Evolutionary conservation across 2,797 vertebrate genomes (phyloP).

Genomic region (Pangasius macronema): DNA sequence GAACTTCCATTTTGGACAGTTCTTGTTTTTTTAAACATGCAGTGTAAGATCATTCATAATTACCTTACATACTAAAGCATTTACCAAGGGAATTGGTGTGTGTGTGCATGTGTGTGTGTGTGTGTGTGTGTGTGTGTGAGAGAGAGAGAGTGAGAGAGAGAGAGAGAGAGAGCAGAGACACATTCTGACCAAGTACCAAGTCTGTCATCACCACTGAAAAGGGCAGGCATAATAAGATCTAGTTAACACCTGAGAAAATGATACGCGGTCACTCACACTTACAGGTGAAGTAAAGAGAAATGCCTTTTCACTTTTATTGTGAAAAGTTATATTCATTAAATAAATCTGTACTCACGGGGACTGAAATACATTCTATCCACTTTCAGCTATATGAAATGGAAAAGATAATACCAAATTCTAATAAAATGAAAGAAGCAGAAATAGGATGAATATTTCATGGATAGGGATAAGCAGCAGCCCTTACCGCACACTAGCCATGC

Average conservation of each 20-base stretch:
- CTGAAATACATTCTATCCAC: neutral
- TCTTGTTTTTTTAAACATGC: neutral
- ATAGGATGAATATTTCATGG: slow-evolving; percentile 3
- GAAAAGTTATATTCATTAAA: neutral
- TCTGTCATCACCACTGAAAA: neutral
- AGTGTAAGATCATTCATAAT: slow-evolving; percentile 15
- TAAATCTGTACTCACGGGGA: no score
- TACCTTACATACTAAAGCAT: slow-evolving; percentile 54
- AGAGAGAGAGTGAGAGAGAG: neutral
- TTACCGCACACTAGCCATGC: neutral
- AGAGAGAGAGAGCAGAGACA: slow-evolving; percentile 48
- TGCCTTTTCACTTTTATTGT: neutral
- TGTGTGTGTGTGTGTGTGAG: neutral
- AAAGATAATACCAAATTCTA: neutral
- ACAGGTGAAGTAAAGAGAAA: neutral
- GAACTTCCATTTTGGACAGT: neutral
- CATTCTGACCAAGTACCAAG: neutral
- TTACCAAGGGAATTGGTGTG: slow-evolving; percentile 60
- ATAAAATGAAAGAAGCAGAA: neutral
- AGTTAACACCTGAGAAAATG: neutral
- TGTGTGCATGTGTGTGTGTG: no score
- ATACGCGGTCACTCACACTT: neutral
- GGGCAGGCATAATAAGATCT: slow-evolving; percentile 16
- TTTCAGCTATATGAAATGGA: neutral
- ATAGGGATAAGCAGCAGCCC: neutral